Evolutionary conservation across 2,113 vertebrate species (phyloP).

Genomic region (Acanthochromis polyacanthus): DNA sequence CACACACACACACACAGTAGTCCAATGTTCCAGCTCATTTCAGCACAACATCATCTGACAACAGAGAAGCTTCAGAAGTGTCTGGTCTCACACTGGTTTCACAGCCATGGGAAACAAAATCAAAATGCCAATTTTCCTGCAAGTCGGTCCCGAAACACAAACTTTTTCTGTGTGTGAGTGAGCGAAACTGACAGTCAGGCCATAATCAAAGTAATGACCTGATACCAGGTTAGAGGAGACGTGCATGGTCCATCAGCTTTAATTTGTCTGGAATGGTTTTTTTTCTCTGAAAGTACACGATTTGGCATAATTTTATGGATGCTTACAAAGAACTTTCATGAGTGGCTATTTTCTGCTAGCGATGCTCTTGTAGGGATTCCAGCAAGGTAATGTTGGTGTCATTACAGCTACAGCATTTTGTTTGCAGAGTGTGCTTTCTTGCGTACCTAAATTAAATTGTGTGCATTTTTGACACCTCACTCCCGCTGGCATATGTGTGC

Average conservation of each 20-base stretch:
- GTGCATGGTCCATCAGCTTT: conserved; percentile 29
- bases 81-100: conserved; percentile 52
- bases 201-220: conserved; percentile 43
- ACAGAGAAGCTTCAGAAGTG: conserved; percentile 58
- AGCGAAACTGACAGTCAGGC: conserved; percentile 3
- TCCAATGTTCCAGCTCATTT: conserved; percentile 68
- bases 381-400: neutral
- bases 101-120: conserved; percentile 58
- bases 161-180: conserved; percentile 23
- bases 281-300: neutral
- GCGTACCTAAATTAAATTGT: neutral
- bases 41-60: conserved; percentile 62
- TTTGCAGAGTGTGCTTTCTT: neutral
- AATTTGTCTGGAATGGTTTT: conserved; percentile 11
- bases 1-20: conserved; percentile 28
- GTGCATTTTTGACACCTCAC: neutral
- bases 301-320: conserved; percentile 13
- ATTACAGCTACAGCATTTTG: neutral
- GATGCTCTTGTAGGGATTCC: neutral
- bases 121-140: conserved; percentile 61
- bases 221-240: conserved; percentile 34
- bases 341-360: neutral
- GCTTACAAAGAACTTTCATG: conserved; percentile 23
- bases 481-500: neutral
- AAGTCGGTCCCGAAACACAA: conserved; percentile 48